A percentile compares a stretch with the other conserved stretches of the same genome.
Evolutionary conservation across 2,888 invertebrate genomes (phyloP).

Genomic region (Hoplodrina blanda): DNA sequence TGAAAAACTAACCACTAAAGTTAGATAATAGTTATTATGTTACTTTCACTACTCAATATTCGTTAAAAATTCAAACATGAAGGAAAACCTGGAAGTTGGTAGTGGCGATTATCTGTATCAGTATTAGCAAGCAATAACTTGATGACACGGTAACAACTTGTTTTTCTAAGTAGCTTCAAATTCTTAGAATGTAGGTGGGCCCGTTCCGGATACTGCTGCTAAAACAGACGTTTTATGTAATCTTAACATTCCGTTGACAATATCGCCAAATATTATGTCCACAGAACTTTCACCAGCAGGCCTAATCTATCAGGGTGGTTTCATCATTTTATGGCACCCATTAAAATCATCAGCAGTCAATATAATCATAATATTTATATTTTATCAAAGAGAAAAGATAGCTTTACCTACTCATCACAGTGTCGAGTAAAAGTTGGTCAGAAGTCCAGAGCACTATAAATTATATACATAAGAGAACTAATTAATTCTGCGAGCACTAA

Average conservation of each 20-base stretch:
- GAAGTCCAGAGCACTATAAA: slow-evolving; percentile 39
- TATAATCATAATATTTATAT: slow-evolving; percentile 5
- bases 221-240: slow-evolving; percentile 5
- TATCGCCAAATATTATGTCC: neutral
- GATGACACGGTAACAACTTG: neutral
- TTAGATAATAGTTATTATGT: too few species aligned
- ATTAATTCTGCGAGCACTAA: slow-evolving; percentile 39
- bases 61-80: too few species aligned
- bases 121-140: too few species aligned
- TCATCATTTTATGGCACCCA: slow-evolving; percentile 2
- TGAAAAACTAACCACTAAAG: too few species aligned
- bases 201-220: slow-evolving; percentile 4
- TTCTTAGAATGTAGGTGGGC: neutral
- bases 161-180: neutral
- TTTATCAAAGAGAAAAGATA: slow-evolving; percentile 24
- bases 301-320: slow-evolving; percentile 1
- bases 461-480: slow-evolving; percentile 25
- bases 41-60: too few species aligned
- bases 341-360: slow-evolving; percentile 7
- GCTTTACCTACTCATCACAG: neutral
- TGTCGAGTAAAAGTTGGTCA: slow-evolving; percentile 48
- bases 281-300: slow-evolving; percentile 36
- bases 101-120: too few species aligned
- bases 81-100: too few species aligned
- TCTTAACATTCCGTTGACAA: slow-evolving; percentile 21